Evolutionary conservation across 2,888 invertebrate species (phyloP).

Genomic region (Xestia rhomboidea): DNA sequence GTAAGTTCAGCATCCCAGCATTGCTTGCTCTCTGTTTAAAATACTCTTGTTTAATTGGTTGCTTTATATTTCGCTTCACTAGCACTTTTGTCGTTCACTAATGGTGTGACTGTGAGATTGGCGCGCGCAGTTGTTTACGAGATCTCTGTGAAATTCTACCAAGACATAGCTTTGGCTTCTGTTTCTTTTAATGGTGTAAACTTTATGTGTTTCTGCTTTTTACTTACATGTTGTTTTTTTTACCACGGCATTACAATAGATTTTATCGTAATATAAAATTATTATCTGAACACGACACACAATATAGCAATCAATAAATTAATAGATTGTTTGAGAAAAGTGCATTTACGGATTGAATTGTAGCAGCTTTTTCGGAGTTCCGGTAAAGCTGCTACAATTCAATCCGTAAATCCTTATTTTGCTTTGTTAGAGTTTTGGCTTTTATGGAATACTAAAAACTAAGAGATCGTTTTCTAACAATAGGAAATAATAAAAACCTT

Average conservation of each 20-base stretch:
- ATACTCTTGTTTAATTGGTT: slow-evolving; percentile 61
- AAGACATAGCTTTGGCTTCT: slow-evolving; percentile 5
- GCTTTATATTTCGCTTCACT: slow-evolving; percentile 51
- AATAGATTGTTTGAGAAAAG: not conserved
- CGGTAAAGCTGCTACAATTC: not conserved
- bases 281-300: not conserved
- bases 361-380: too few relatives aligned
- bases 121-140: slow-evolving; percentile 31
- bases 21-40: slow-evolving; percentile 43
- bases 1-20: slow-evolving; percentile 90
- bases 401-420: not conserved
- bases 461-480: not conserved
- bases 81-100: slow-evolving; percentile 46
- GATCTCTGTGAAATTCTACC: slow-evolving; percentile 18
- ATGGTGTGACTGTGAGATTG: slow-evolving; percentile 38
- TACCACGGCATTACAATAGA: not conserved
- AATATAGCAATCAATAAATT: not conserved
- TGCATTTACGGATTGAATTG: too few relatives aligned
- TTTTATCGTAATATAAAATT: not conserved
- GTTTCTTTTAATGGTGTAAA: not conserved
- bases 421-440: not conserved
- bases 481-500: not conserved
- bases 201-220: not conserved
- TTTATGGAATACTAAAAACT: not conserved
- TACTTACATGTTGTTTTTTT: not conserved